Percentiles rank a stretch among this genome's conserved stretches.
phyloP scores from a whole-genome alignment of 2,888 invertebrate genomes.

The Lasioglossum oenotherae region DNA sequence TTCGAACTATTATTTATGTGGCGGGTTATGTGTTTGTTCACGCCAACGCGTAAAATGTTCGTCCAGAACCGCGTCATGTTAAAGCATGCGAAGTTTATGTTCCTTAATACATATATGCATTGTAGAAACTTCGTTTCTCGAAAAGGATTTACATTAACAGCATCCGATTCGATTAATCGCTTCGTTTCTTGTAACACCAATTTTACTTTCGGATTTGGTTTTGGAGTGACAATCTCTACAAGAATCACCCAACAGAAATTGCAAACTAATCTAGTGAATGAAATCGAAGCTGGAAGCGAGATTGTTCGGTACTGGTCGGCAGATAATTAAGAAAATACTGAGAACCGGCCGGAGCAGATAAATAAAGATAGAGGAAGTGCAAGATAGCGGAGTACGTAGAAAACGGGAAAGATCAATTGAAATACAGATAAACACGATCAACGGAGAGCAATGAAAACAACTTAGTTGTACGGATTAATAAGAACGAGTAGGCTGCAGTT shows the following conservation, averaged over 20 bases:
- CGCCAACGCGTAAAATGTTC: not conserved
- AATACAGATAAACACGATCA: not conserved
- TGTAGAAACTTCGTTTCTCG: not conserved
- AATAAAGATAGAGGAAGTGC: not conserved
- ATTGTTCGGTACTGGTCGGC: not conserved
- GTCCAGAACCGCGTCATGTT: not conserved
- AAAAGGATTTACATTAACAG: no score
- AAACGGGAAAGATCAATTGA: not conserved
- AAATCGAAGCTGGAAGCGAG: no score
- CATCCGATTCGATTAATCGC: not conserved
- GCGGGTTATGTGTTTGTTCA: not conserved
- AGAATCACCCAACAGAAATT: no score
- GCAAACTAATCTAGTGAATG: no score
- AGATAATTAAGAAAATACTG: not conserved
- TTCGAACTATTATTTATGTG: not conserved
- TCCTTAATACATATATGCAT: not conserved
- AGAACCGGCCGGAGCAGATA: not conserved
- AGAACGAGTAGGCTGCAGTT: not conserved
- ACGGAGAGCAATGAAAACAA: not conserved
- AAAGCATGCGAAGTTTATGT: not conserved
- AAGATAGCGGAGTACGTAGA: not conserved
- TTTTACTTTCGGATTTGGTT: no score
- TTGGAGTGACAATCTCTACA: no score
- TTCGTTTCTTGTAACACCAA: no score
- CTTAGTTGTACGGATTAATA: not conserved